A percentile compares a stretch with the other conserved stretches of the same genome.
phyloP scores from a whole-genome alignment of 2,888 invertebrate species.

The Allophyes oxyacanthae region DNA sequence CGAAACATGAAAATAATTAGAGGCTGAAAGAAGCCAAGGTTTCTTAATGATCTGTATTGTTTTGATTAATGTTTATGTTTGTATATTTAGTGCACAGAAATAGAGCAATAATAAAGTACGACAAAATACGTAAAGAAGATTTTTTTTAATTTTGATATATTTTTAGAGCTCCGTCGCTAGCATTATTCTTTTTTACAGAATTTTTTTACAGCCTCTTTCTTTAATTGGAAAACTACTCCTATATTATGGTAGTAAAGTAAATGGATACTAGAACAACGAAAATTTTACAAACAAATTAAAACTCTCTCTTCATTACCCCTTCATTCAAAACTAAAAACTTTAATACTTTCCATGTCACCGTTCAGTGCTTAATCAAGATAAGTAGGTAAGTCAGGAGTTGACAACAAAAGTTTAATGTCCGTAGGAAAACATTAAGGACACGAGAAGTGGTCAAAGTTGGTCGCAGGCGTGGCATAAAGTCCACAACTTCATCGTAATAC shows the following conservation, averaged over 20 bases:
- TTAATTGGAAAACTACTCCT: neutral
- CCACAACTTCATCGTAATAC: constrained; percentile 73
- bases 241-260: no score
- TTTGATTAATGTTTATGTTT: constrained; percentile 48
- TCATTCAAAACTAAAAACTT: constrained; percentile 15
- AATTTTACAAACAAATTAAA: constrained; percentile 8
- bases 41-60: constrained; percentile 45
- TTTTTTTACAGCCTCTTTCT: no score
- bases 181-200: neutral
- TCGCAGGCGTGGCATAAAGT: constrained; percentile 66
- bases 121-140: neutral
- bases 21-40: constrained; percentile 50
- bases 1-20: constrained; percentile 65
- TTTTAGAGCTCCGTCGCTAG: neutral
- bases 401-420: constrained; percentile 69
- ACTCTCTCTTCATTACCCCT: constrained; percentile 3
- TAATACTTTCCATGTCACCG: constrained; percentile 34
- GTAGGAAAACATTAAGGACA: constrained; percentile 75
- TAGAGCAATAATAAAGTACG: constrained; percentile 9
- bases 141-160: neutral
- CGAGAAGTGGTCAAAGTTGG: constrained; percentile 77
- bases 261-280: no score
- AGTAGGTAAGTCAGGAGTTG: constrained; percentile 61
- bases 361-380: constrained; percentile 53
- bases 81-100: constrained; percentile 15